Evolutionary conservation across 2,113 vertebrate genomes (phyloP).

Genomic region (Dasyurus viverrinus): DNA sequence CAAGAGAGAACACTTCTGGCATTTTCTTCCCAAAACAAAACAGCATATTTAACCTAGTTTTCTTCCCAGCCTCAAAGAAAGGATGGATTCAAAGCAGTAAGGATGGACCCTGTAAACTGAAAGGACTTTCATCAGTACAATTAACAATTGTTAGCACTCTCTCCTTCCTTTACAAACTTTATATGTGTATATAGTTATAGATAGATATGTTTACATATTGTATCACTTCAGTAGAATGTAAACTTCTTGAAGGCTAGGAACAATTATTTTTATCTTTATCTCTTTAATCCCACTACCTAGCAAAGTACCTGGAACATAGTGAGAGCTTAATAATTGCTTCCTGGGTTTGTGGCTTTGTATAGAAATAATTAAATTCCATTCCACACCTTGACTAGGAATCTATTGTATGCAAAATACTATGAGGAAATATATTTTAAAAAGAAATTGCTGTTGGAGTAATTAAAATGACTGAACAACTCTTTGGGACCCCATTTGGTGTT

Average conservation of each 20-base stretch:
- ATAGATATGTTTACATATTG: background rate
- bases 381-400: background rate
- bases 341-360: background rate
- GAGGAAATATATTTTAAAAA: background rate
- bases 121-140: background rate
- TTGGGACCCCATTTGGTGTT: background rate
- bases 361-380: background rate
- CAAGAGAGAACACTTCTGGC: slow-evolving; percentile 3
- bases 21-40: background rate
- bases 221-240: background rate
- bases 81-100: background rate
- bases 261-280: background rate
- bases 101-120: background rate
- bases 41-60: background rate
- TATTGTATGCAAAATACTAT: background rate
- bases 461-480: background rate
- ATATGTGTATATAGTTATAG: background rate
- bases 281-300: background rate
- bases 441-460: background rate
- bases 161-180: background rate
- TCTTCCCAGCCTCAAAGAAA: slow-evolving; percentile 17
- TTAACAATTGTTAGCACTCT: background rate
- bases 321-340: background rate
- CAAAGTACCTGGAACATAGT: background rate
- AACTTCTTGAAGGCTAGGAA: background rate